Percentiles rank a stretch among this genome's conserved stretches.
Conservation (phyloP, 2,797 vertebrate genomes). For the Urocyon cinereoargenteus region DNA sequence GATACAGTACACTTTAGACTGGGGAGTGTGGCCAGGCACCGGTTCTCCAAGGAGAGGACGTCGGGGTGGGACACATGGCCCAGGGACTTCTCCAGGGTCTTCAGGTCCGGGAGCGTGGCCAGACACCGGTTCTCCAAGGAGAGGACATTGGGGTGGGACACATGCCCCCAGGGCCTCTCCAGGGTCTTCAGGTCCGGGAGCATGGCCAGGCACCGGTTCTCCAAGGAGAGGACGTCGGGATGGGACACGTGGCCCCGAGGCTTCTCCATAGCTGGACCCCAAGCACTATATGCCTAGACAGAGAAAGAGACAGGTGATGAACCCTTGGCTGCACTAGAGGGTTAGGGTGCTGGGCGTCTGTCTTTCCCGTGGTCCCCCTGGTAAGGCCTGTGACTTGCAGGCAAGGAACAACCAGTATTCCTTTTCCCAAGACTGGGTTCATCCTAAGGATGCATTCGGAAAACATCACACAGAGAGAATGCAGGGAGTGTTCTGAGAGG, state of each 20-base stretch:
- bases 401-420: not conserved
- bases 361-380: not conserved
- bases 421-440: conserved; percentile 5
- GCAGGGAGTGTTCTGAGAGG: not conserved
- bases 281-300: conserved; percentile 38
- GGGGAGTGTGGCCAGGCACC: not conserved
- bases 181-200: not conserved
- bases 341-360: not conserved
- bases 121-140: conserved; percentile 67
- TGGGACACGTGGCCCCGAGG: not conserved
- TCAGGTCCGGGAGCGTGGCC: not conserved
- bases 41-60: conserved; percentile 74
- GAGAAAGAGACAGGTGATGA: conserved; percentile 37
- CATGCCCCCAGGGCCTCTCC: conserved; percentile 7
- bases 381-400: not conserved
- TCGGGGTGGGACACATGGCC: not conserved
- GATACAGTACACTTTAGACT: conserved; percentile 22
- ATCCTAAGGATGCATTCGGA: not conserved
- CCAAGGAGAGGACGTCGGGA: conserved; percentile 51
- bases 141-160: conserved; percentile 9
- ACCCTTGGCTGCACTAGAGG: not conserved
- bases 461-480: not conserved
- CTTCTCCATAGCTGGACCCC: not conserved
- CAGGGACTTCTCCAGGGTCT: not conserved
- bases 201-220: conserved; percentile 56